Base-by-base conservation (phyloP, 2,888 invertebrate genomes). In the Adela reaumurella region DNA sequence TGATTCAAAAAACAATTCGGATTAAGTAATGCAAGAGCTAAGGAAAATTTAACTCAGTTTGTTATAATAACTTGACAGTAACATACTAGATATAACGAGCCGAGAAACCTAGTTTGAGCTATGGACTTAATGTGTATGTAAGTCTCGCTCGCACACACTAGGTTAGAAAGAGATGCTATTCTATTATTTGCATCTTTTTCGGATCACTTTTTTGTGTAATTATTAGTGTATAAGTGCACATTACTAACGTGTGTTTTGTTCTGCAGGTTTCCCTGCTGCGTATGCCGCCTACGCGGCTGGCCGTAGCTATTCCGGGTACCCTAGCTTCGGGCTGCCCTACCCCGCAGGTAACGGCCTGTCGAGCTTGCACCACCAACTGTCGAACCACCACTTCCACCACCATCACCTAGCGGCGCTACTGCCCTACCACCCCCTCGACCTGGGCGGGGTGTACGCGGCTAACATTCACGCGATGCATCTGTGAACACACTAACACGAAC, bases 301-400 rank as follows among this genome's bases (percentile, higher is more conserved):
- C 80, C 91, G 94, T 82, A 92, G 94, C 78, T 95, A 94, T 84
- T 93, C 94, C 84, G 93, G 94, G 84, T 94, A 94, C 87, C 93
- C 94, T 84, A 92, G 94, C 87, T 94, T 94, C 86, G 94, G 94
- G 87, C 92, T 95, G 83, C 94, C 94, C 77, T 94, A 94, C 83
- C 94, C 94, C 76, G 91, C 94, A 92, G 94, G 94, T 94, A 92
- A 94, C 87, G 77, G 87, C 81, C 85, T 88, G 82, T 82, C 84
- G 83, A 87, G 86, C 84, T 84, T 88, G 84, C 87, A 87, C 82
- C 87, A 86, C 82, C 84, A 84, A 77, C 73, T 78, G 65, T 83
- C 80, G 81, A 77, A 78, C 74, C 73, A 77, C 69, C 72, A 79
- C 79, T 61, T 59, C 72, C 83, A 79, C 79, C 84, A 79, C 74